Percentiles rank a stretch among this genome's conserved stretches.
These are phyloP conservation scores for Arenaria interpres DNA, from an alignment of 2,113 vertebrate genomes.

Conservation along the genomic window DNA sequence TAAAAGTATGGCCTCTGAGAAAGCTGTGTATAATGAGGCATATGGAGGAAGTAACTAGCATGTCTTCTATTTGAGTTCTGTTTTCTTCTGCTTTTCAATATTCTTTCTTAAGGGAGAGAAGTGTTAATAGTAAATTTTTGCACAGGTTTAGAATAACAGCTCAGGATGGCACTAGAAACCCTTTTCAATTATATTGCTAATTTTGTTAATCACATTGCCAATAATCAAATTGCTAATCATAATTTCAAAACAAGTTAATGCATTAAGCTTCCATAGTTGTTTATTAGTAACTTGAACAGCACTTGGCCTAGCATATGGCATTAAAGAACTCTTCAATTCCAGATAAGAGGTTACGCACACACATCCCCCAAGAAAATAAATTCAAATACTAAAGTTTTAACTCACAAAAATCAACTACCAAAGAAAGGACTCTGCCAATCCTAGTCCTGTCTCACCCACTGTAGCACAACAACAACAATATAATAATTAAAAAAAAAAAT, in stretches of 20 bases:
- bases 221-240: neutral
- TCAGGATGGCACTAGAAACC: neutral
- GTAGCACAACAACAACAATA: neutral
- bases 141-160: neutral
- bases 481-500: neutral
- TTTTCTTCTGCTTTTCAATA: neutral
- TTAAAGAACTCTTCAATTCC: neutral
- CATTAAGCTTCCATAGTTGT: neutral
- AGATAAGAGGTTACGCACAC: neutral
- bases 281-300: neutral
- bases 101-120: neutral
- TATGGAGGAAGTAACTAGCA: neutral
- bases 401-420: neutral
- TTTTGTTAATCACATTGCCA: neutral
- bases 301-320: neutral
- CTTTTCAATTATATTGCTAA: neutral
- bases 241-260: neutral
- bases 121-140: neutral
- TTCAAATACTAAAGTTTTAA: neutral
- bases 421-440: neutral
- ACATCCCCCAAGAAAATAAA: fast-evolving
- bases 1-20: neutral
- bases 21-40: neutral
- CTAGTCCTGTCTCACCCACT: neutral
- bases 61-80: neutral